Conservation (phyloP, 2,113 vertebrate species). For the Pristiophorus japonicus region DNA sequence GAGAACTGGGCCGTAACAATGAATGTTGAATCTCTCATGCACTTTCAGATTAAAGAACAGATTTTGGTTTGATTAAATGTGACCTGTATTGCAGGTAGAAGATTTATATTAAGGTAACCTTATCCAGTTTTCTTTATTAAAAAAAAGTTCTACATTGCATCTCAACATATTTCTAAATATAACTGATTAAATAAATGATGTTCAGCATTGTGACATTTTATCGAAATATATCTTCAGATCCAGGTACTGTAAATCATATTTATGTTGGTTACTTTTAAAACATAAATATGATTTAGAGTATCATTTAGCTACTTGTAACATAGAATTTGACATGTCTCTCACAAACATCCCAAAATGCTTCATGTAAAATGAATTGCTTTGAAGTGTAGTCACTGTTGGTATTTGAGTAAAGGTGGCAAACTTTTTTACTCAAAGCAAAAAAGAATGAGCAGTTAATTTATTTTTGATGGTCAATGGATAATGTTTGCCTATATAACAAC, state of each 20-base stretch:
- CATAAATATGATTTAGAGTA: neutral
- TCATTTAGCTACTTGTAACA: neutral
- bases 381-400: neutral
- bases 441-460: neutral
- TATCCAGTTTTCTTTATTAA: neutral
- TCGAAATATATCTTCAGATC: neutral
- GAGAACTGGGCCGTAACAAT: neutral
- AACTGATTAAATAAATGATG: neutral
- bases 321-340: neutral
- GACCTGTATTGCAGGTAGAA: neutral
- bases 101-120: neutral
- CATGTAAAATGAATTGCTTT: neutral
- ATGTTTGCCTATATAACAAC: neutral
- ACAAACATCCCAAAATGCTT: neutral
- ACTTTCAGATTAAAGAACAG: conserved; percentile 9
- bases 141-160: neutral
- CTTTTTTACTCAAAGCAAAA: neutral
- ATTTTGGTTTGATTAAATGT: conserved; percentile 26
- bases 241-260: neutral
- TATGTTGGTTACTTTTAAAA: neutral
- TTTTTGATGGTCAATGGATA: neutral
- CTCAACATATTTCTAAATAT: neutral
- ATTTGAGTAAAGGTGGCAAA: neutral
- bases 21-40: neutral
- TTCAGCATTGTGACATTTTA: neutral